Evolutionary conservation across 2,113 vertebrate species (phyloP).

Genomic region (Callaeas wilsoni): DNA sequence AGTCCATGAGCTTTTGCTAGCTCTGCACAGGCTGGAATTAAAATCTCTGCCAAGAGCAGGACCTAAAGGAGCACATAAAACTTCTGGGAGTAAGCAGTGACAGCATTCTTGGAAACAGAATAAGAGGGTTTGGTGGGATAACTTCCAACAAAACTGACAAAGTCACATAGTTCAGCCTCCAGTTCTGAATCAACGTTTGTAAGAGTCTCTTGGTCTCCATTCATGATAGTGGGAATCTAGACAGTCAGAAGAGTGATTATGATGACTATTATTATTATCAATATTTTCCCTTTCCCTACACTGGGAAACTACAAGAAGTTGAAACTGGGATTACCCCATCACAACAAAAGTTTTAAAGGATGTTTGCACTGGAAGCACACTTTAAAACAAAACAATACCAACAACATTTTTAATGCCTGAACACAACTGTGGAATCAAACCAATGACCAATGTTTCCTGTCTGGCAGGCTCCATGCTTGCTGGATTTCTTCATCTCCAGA

Average conservation of each 20-base stretch:
- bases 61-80: not conserved
- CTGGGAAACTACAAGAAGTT: not conserved
- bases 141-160: not conserved
- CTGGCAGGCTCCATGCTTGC: not conserved
- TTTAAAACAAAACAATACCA: no score
- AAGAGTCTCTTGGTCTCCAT: not conserved
- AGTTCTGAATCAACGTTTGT: not conserved
- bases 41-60: not conserved
- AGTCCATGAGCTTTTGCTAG: not conserved
- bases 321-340: not conserved
- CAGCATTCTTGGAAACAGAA: not conserved
- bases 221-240: no score
- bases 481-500: not conserved
- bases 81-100: not conserved
- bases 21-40: not conserved
- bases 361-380: not conserved
- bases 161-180: not conserved
- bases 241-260: not conserved
- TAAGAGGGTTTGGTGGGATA: not conserved
- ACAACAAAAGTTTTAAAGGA: not conserved
- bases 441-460: not conserved
- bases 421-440: not conserved
- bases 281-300: accelerated
- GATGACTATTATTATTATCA: no score
- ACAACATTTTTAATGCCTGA: not conserved